These are phyloP conservation scores for Dicrostonyx torquatus DNA, from an alignment of 2,797 vertebrate genomes.

Conservation along the genomic window DNA sequence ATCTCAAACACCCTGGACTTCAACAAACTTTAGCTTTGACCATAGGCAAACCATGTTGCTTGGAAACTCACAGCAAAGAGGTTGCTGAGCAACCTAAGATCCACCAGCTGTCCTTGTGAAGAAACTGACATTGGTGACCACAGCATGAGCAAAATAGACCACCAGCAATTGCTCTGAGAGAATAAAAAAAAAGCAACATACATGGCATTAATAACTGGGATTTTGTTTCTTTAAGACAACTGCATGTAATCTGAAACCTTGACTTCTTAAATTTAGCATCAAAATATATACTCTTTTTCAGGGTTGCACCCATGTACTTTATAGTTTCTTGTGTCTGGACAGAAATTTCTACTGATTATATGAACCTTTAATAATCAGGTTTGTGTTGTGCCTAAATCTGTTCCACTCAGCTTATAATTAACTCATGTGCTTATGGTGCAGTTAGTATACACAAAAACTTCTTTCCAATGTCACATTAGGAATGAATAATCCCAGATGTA, in stretches of 20 bases:
- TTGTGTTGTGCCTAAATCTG: not conserved
- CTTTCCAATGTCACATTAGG: not conserved
- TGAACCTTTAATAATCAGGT: not conserved
- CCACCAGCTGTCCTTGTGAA: not conserved
- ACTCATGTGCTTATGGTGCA: not conserved
- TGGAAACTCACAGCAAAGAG: constrained; percentile 49
- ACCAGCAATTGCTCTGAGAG: constrained; percentile 8
- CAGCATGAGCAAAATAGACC: not conserved
- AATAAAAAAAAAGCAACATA: not conserved
- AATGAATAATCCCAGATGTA: not conserved
- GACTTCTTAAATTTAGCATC: not conserved
- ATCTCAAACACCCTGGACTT: not conserved
- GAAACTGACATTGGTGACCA: constrained; percentile 20
- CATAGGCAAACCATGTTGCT: constrained; percentile 56
- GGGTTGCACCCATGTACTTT: too few relatives aligned
- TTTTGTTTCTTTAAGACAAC: constrained; percentile 15
- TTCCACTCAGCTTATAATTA: not conserved
- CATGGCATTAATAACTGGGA: not conserved
- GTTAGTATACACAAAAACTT: not conserved
- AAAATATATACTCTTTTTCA: not conserved
- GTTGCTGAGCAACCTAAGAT: constrained; percentile 59
- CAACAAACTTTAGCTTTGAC: constrained; percentile 40
- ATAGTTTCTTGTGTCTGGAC: not conserved
- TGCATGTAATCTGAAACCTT: not conserved
- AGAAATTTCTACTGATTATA: not conserved